Percentiles rank a stretch among this genome's conserved stretches.
Conservation (phyloP, 2,888 invertebrate species). For the Choreutis nemorana region DNA sequence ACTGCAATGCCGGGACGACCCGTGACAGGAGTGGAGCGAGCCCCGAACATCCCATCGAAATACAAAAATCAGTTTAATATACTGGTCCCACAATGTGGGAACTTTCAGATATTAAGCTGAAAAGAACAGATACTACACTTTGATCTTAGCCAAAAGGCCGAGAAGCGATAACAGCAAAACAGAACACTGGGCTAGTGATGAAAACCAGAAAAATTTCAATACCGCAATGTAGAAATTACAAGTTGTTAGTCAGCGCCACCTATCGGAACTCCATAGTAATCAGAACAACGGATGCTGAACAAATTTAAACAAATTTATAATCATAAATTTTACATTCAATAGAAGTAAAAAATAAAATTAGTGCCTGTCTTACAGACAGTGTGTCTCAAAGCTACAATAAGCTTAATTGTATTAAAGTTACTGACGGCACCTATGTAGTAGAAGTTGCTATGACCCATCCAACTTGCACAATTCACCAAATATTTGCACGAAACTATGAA, state of each 20-base stretch:
- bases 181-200: not conserved
- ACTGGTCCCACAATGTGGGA: conserved; percentile 11
- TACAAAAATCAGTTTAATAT: conserved; percentile 12
- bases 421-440: conserved; percentile 33
- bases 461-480: conserved; percentile 32
- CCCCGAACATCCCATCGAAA: conserved; percentile 10
- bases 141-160: conserved; percentile 12
- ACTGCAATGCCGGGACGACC: conserved; percentile 12
- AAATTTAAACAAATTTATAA: conserved; percentile 1
- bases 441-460: conserved; percentile 32
- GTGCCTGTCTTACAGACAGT: conserved; percentile 12
- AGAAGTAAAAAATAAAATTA: conserved; percentile 10
- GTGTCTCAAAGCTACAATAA: conserved; percentile 20
- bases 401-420: conserved; percentile 42
- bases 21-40: conserved; percentile 12
- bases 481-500: conserved; percentile 35
- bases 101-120: conserved; percentile 12
- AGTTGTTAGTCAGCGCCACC: not conserved
- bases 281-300: conserved; percentile 13
- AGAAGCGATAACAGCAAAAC: conserved; percentile 8
- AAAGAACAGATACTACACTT: conserved; percentile 12
- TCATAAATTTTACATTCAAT: conserved; percentile 6
- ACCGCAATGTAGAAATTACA: conserved; percentile 1
- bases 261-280: not conserved
- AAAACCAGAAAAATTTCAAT: too few relatives aligned